Evolutionary conservation across 2,113 vertebrate species (phyloP), one percentile per base, ranked within the genome.

Genomic region (Corythaixoides concolor): DNA sequence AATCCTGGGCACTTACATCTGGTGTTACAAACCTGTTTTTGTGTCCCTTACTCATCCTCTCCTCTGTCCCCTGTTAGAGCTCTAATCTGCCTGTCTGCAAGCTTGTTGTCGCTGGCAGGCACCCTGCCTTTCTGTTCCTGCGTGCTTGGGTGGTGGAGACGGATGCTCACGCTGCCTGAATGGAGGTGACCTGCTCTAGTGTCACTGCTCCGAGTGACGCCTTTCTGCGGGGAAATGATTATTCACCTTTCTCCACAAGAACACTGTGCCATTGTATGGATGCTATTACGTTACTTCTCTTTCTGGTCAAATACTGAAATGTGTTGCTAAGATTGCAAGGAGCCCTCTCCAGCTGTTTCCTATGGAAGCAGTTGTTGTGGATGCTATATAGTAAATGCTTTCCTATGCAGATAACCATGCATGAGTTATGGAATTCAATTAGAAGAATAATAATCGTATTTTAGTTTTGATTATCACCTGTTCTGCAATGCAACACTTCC

Each of bases 241-340:
- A 11, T 24, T 86, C 30, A 11, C 0, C 0, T 19, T n/a, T 56
- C 47, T 85, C 52, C 47, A 26, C 5, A 26, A 55, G 32, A 70
- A 75, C 22, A 7, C 43, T 8, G 3, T 37, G 76, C 23, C 0
- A 0, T 12, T 13, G 11, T 55, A 11, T 28, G 43, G 50, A 17
- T 56, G 41, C 26, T 76, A 62, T 53, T 13, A 17, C 30, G 6
- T 64, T 84, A 9, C 59, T 92, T 88, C 37, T 87, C 49, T 69
- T 60, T 58, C 74, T 70, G 60, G 16, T 68, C 39, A 78, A 77
- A 67, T 22, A 64, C 15, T n/a, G 62, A 88, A 88, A 75, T 28
- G 26, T n/a, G 22, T 18, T 75, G 39, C n/a, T 32, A 24, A 55
- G 39, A 32, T 11, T 27, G 22, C 33, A 64, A 63, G 59, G 10